Conservation (phyloP, 1,140 invertebrate species). For the Metaphire vulgaris region DNA sequence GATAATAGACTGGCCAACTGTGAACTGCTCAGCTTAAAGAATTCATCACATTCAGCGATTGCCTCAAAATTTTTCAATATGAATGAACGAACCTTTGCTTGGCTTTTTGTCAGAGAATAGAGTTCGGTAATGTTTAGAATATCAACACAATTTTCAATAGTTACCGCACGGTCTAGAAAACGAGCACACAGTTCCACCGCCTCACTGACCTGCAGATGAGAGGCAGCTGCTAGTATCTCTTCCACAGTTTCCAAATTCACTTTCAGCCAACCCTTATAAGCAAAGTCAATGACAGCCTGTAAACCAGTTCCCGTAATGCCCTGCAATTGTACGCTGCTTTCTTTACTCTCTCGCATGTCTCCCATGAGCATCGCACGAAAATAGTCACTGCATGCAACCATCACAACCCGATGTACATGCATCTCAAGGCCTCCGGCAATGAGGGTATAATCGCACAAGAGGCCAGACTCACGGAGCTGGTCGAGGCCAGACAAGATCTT, state of each 20-base stretch:
- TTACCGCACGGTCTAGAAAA: conserved; percentile 44
- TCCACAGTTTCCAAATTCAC: conserved; percentile 47
- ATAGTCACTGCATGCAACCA: conserved; percentile 55
- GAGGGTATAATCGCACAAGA: conserved; percentile 27
- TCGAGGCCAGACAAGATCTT: conserved; percentile 21
- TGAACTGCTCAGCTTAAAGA: conserved; percentile 37
- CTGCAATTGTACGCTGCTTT: conserved; percentile 42
- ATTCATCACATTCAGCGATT: conserved; percentile 44
- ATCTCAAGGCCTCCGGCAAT: conserved; percentile 12
- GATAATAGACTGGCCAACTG: conserved; percentile 41
- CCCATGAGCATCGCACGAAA: conserved; percentile 58
- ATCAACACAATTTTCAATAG: conserved; percentile 47
- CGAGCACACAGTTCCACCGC: conserved; percentile 48
- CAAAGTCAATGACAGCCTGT: conserved; percentile 41
- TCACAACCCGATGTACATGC: conserved; percentile 41
- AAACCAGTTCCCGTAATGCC: conserved; percentile 45
- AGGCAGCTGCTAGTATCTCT: conserved; percentile 45
- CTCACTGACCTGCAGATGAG: conserved; percentile 45
- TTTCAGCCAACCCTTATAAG: conserved; percentile 43
- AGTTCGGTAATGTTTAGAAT: conserved; percentile 48
- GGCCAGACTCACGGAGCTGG: conserved; percentile 11
- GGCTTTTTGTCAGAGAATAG: conserved; percentile 38
- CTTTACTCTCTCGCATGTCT: conserved; percentile 44
- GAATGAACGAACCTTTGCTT: conserved; percentile 35
- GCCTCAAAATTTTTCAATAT: conserved; percentile 47